Evolutionary conservation across 2,888 invertebrate species (phyloP), one percentile per base, ranked within the genome.

Genomic region (Clanis bilineata): DNA sequence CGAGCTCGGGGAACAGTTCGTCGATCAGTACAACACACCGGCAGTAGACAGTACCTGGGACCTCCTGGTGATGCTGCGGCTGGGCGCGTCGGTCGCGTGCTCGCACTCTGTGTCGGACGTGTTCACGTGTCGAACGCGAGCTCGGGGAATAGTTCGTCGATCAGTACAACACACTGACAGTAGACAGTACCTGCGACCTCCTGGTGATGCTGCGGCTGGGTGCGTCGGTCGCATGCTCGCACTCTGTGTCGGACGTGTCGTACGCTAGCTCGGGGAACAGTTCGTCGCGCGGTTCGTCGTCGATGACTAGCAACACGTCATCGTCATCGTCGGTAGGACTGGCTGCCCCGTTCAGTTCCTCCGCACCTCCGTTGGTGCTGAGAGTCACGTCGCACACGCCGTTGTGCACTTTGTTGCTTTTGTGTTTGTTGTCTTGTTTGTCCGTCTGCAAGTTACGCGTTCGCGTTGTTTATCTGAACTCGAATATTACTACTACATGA

Each of bases 221-320:
- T 67, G 74, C 74, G 51, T 72, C 41, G 15, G 15, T 15, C 4
- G 39, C 39, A 9, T 6, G 41, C 41, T 41, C 41, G 41, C 41
- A 41, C 41, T 41, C 41, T 0, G 41, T 41, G 18, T 41, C 76
- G 60, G 83, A 88, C 25, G 77, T 80, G 57, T 91, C 92, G 67
- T 93, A 93, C 39, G 88, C 77, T 62, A 93, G 81, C 73, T 93
- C 93, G 54, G 93, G 92, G 81, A 88, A 92, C 79, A 86, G 70
- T 63, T 91, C 91, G 73, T 91, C 92, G 18, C 77, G 75, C 59
- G 77, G 80, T 60, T 67, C 72, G 70, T 84, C 84, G 56, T 81
- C 76, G 57, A 78, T 77, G 62, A 86, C 79, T 65, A 81, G 77
- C 70, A 74, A 75, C 63, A 72, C 83, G 62, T 80, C 81, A 54